Evolutionary conservation across 2,888 invertebrate genomes (phyloP), one percentile per base, ranked within the genome.

Genomic region (Chromoteleia sp.): DNA sequence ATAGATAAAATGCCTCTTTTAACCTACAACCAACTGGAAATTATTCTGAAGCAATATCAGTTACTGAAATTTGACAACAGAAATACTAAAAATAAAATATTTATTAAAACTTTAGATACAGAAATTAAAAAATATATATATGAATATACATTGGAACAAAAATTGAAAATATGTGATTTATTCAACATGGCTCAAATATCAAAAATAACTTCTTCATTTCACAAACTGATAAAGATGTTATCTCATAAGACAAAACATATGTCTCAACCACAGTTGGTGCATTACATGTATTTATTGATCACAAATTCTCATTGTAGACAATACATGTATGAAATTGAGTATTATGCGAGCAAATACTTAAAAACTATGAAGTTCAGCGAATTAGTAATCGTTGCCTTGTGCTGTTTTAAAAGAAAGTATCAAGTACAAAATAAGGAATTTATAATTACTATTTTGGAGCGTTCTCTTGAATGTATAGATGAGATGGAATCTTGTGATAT

Each of bases 401-500:
- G 95, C 0, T 96, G 95, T 89, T 97, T 97, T 86, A 96, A 96
- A 92, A 95, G 61, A 33, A 61, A 54, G 10, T 61, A 73, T 19
- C 41, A 54, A 54, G 29, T 56, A 94, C 12, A 93, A 94, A 91
- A 95, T 94, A 0, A 93, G 93, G 12, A 93, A 4, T 52, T 61
- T 61, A 5, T 17, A 0, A 1, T 0, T 0, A 30, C n/a, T 0
- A 2, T 73, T 14, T n/a, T 61, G n/a, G 0, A 45, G 1, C 1
- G 17, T 1, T 88, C 94, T 0, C 92, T 92, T n/a, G 88, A 92
- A 6, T 92, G 94, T 81, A 86, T 93, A 14, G 90, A 93, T 17
- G 91, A 88, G 2, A 92, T 95, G 8, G 93, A 95, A 87, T 95
- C 95, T 87, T 94, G 96, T 10, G 93, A 94, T 6, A 89, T 97